Evolutionary conservation across 2,113 vertebrate species (phyloP).

Genomic region (Hydrolagus affinis): DNA sequence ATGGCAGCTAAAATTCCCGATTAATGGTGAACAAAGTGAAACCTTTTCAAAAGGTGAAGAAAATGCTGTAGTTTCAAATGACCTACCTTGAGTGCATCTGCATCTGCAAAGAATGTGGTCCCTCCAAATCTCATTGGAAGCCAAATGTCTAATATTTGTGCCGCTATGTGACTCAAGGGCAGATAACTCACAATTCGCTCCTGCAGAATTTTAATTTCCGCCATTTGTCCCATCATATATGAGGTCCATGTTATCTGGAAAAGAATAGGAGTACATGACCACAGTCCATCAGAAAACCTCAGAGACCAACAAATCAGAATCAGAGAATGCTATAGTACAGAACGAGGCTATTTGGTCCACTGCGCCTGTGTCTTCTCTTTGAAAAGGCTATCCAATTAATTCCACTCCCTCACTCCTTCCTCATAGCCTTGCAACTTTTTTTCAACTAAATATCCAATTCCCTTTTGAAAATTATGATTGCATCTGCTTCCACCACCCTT

Average conservation of each 20-base stretch:
- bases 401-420: too few species aligned
- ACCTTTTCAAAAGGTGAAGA: background rate
- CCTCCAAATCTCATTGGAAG: constrained; percentile 44
- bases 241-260: constrained; percentile 58
- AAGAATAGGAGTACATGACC: background rate
- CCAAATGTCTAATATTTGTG: constrained; percentile 64
- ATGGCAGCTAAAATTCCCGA: background rate
- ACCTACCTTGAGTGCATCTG: constrained; percentile 63
- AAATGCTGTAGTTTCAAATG: background rate
- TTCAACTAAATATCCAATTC: too few species aligned
- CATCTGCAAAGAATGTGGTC: constrained; percentile 54
- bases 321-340: too few species aligned
- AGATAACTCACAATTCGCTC: constrained; percentile 52
- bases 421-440: too few species aligned
- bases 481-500: too few species aligned
- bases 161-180: constrained; percentile 62
- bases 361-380: too few species aligned
- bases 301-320: too few species aligned
- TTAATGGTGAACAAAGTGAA: background rate
- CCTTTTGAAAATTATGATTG: too few species aligned
- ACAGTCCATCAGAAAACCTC: too few species aligned
- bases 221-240: background rate
- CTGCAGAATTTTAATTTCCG: background rate
- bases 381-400: too few species aligned
- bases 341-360: too few species aligned